Conservation (phyloP, 2,113 vertebrate genomes). For the Oreochromis spilurus region DNA sequence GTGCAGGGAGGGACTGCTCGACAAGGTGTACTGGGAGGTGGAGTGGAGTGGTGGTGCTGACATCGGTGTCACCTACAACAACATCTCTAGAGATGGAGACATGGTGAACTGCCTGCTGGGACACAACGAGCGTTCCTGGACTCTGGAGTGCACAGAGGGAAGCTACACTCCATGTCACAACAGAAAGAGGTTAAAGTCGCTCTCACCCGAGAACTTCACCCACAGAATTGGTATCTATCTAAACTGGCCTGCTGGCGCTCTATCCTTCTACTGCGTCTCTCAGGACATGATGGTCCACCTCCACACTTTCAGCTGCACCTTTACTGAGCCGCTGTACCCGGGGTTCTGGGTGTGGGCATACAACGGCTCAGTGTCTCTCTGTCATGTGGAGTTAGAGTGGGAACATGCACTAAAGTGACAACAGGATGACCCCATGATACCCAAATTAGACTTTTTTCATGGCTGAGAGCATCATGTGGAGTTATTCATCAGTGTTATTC, state of each 20-base stretch:
- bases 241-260: constrained; percentile 11
- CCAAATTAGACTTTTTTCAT: rapidly evolving
- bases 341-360: constrained; percentile 56
- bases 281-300: constrained; percentile 43
- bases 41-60: constrained; percentile 43
- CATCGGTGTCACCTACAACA: constrained; percentile 51
- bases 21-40: constrained; percentile 58
- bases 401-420: constrained; percentile 34
- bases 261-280: constrained; percentile 57
- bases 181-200: constrained; percentile 13
- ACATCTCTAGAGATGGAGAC: constrained; percentile 16
- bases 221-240: constrained; percentile 44
- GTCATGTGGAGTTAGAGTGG: constrained; percentile 50
- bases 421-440: neutral
- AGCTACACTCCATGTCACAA: constrained; percentile 36
- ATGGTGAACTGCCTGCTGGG: constrained; percentile 34
- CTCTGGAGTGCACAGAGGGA: constrained; percentile 50
- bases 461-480: neutral
- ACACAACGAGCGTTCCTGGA: constrained; percentile 44
- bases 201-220: constrained; percentile 8
- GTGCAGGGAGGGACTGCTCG: constrained; percentile 60
- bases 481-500: neutral
- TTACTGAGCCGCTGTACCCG: constrained; percentile 51
- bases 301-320: constrained; percentile 48
- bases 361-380: constrained; percentile 15